These are phyloP conservation scores for Conchocele bisecta DNA, from an alignment of 2,888 invertebrate species.

Conservation along the genomic window DNA sequence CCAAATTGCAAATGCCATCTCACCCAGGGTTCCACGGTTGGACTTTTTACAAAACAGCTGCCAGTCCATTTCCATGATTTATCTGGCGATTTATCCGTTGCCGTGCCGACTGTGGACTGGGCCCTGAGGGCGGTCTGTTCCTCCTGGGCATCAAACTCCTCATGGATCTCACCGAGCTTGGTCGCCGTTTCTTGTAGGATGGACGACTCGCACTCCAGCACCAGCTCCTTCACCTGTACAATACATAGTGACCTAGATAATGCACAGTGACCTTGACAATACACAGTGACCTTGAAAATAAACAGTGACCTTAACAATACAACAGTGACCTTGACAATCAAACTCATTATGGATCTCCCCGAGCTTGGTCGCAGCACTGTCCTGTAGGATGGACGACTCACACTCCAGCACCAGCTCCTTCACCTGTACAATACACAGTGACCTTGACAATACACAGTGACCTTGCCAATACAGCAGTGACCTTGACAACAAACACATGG, in stretches of 20 bases:
- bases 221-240: constrained; percentile 87
- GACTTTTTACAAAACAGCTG: constrained; percentile 78
- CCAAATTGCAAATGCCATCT: too few species aligned
- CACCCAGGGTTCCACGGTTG: constrained; percentile 87
- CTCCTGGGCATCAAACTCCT: constrained; percentile 44
- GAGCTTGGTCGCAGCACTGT: constrained; percentile 86
- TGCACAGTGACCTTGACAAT: too few species aligned
- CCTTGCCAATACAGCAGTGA: too few species aligned
- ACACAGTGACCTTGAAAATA: too few species aligned
- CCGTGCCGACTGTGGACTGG: constrained; percentile 1
- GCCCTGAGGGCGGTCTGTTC: constrained; percentile 27
- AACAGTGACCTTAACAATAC: too few species aligned
- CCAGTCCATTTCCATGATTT: constrained; percentile 78
- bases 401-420: constrained; percentile 91
- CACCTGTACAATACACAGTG: constrained; percentile 84
- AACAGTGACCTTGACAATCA: too few species aligned
- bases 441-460: too few species aligned
- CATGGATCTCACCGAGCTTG: constrained; percentile 48
- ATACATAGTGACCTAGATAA: too few species aligned
- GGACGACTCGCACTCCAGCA: constrained; percentile 93
- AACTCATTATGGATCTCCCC: constrained; percentile 51
- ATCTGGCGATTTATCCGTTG: constrained; percentile 51
- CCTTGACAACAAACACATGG: too few species aligned
- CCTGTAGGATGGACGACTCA: constrained; percentile 93
- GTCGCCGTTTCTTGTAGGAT: constrained; percentile 92